Percentiles rank a stretch among this genome's conserved stretches.
Conservation (phyloP, 2,888 invertebrate genomes). For the Trisateles emortualis region DNA sequence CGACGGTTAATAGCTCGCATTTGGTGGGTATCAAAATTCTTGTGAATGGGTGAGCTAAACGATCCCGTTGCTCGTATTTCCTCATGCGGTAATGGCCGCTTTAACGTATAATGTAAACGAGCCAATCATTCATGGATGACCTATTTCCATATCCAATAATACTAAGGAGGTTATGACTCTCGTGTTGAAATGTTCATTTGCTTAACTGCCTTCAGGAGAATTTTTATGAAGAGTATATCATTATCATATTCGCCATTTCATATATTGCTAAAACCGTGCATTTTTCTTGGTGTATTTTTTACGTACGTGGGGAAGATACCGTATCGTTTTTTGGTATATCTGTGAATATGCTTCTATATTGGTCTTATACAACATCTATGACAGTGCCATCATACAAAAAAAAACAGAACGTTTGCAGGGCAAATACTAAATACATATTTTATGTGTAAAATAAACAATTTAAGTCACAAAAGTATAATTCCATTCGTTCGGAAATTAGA, state of each 20-base stretch:
- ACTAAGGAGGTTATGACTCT: slow-evolving; percentile 33
- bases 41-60: slow-evolving; percentile 35
- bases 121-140: slow-evolving; percentile 46
- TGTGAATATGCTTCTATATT: too few species aligned
- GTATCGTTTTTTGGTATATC: too few species aligned
- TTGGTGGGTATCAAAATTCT: slow-evolving; percentile 28
- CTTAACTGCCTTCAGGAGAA: slow-evolving; percentile 18
- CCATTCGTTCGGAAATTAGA: too few species aligned
- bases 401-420: too few species aligned
- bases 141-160: slow-evolving; percentile 46
- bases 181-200: slow-evolving; percentile 40
- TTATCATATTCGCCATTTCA: slow-evolving; percentile 7
- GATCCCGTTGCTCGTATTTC: slow-evolving; percentile 31
- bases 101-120: slow-evolving; percentile 41
- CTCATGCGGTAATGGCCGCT: slow-evolving; percentile 29
- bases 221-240: slow-evolving; percentile 15
- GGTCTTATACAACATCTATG: too few species aligned
- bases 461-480: too few species aligned
- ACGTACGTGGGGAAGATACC: too few species aligned
- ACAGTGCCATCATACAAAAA: too few species aligned
- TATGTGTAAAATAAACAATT: too few species aligned
- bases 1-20: slow-evolving; percentile 12
- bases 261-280: background rate
- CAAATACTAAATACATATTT: too few species aligned
- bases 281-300: background rate